Evolutionary conservation across 2,113 vertebrate genomes (phyloP), one percentile per base, ranked within the genome.

Genomic region (Sitta europaea): DNA sequence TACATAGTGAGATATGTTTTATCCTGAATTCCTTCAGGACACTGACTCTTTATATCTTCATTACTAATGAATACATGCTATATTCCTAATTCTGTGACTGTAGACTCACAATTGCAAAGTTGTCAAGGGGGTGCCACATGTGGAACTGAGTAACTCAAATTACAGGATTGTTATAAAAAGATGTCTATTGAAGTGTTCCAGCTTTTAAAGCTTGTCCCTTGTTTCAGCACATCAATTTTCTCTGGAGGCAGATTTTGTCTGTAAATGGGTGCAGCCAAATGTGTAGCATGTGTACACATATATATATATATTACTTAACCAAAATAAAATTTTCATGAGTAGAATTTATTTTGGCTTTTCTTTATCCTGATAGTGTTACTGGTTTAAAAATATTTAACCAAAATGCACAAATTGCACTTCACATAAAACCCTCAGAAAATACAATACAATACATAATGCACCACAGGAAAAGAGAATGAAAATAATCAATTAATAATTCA

Each of bases 281-380:
- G 47, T 76, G 92, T 66, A 92, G 78, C 12, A 15, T 86, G 54
- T 86, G 84, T 80, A 43, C 51, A 50, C 78, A 74, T 73, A 79
- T 70, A 83, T 70, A 80, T n/a, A n/a, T 86, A 74, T 22, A 76
- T 93, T 95, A 92, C 85, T 96, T 90, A 83, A 85, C 29, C 71
- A 95, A 96, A 96, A 91, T 96, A 96, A 85, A 96, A 68, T 61
- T 92, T 92, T 95, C 57, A 85, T 78, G 62, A 92, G 77, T 53
- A 79, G 54, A 96, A 95, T 96, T 90, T 93, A 77, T 90, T 96
- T 92, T 96, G 78, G 51, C 63, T 88, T 96, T 88, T 90, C 51
- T 92, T 88, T 70, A 62, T 80, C 74, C 72, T 86, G 62, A 51
- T 54, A 58, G 4, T 75, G 36, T 94, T 66, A 66, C 18, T 79